A percentile compares a stretch with the other conserved stretches of the same genome.
Conservation (phyloP, 2,888 invertebrate genomes). For the Heliconius erato region DNA sequence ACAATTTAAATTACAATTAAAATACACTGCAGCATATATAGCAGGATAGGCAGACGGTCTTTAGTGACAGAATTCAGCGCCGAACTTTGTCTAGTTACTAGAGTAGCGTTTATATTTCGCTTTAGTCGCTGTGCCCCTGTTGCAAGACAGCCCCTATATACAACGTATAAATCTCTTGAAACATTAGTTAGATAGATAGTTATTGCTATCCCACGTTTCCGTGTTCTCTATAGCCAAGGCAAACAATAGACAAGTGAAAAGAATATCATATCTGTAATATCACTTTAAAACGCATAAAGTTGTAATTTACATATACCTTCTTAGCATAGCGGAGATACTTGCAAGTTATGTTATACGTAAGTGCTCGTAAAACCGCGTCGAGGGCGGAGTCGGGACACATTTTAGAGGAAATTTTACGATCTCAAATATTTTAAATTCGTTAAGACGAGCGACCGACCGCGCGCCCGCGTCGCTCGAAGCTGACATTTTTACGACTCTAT, state of each 20-base stretch:
- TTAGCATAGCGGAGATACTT: conserved; percentile 28
- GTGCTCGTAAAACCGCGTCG: conserved; percentile 65
- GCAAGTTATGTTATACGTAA: conserved; percentile 43
- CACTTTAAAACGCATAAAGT: conserved; percentile 48
- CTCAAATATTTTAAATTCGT: conserved; percentile 70
- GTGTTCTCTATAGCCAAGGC: neutral
- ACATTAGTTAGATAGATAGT: neutral
- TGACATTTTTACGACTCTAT: conserved; percentile 79
- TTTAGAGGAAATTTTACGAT: conserved; percentile 71
- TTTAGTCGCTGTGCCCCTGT: neutral
- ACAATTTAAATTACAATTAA: conserved; percentile 47
- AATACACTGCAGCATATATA: no score
- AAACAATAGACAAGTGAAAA: neutral
- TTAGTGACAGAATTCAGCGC: no score
- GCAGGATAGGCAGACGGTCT: no score
- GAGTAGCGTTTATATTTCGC: no score
- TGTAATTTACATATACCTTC: conserved; percentile 29
- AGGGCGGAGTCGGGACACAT: conserved; percentile 62
- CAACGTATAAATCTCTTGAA: no score
- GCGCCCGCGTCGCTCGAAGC: conserved; percentile 59
- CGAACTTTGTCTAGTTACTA: no score
- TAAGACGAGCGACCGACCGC: conserved; percentile 62
- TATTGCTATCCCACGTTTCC: neutral
- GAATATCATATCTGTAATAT: conserved; percentile 29
- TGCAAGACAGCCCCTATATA: neutral